Evolutionary conservation across 2,797 vertebrate species (phyloP).

Genomic region (Tokudaia tokunoshimensis): DNA sequence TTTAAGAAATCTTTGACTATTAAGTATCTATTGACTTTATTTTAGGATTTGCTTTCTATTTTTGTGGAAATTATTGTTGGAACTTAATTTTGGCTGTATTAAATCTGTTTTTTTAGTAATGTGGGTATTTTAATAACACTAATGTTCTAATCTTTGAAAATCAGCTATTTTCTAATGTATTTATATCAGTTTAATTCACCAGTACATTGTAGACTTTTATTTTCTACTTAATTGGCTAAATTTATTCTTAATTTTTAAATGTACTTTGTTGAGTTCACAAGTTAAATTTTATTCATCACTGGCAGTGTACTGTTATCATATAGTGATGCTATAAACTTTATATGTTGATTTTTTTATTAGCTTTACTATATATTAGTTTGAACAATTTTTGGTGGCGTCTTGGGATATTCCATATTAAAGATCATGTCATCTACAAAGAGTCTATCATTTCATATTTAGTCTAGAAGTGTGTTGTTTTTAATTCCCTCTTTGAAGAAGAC

Average conservation of each 20-base stretch:
- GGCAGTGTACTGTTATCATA: background rate
- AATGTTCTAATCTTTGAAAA: background rate
- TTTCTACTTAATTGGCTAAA: background rate
- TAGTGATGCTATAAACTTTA: background rate
- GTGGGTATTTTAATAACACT: background rate
- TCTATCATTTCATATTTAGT: constrained; percentile 8
- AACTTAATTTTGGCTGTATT: background rate
- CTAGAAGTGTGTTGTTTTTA: constrained; percentile 28
- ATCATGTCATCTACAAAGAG: background rate
- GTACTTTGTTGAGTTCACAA: background rate
- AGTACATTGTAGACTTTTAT: background rate
- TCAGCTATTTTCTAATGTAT: background rate
- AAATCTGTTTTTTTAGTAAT: background rate
- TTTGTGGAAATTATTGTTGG: background rate
- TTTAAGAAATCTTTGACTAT: background rate
- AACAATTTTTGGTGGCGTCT: background rate
- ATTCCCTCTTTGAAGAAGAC: background rate
- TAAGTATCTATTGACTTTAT: background rate
- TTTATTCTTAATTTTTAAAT: background rate
- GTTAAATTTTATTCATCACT: constrained; percentile 4
- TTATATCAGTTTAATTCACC: background rate
- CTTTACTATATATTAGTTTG: background rate
- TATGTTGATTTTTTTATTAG: background rate
- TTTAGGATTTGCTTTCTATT: background rate
- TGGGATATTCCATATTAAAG: background rate